These are phyloP conservation scores for Drosophila heteroneura DNA, from an alignment of 2,888 invertebrate genomes.

Conservation along the genomic window DNA sequence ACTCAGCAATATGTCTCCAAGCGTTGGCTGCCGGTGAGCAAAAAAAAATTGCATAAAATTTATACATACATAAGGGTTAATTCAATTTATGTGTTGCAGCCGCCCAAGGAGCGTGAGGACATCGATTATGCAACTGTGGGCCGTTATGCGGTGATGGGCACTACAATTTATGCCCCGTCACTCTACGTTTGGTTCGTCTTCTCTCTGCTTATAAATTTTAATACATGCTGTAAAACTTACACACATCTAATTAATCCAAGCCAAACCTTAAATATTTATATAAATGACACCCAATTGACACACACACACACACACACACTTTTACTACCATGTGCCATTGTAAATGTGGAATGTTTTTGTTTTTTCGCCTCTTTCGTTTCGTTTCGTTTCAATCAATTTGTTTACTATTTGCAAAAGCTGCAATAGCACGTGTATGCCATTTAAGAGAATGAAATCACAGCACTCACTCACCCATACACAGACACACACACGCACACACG, in stretches of 20 bases:
- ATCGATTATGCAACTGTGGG: slow-evolving; percentile 87
- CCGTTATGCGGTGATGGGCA: slow-evolving; percentile 88
- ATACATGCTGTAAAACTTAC: not conserved
- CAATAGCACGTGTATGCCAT: slow-evolving; percentile 66
- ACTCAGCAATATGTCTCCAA: slow-evolving; percentile 91
- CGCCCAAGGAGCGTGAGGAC: slow-evolving; percentile 77
- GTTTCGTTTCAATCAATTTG: slow-evolving; percentile 62
- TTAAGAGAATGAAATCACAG: slow-evolving; percentile 30
- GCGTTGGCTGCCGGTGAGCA: slow-evolving; percentile 87
- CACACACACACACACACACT: slow-evolving; percentile 22
- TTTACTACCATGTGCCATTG: slow-evolving; percentile 40
- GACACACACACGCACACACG: slow-evolving; percentile 12
- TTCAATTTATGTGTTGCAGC: slow-evolving; percentile 56
- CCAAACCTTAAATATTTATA: not conserved
- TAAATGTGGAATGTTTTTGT: slow-evolving; percentile 55
- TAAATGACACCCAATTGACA: slow-evolving; percentile 41
- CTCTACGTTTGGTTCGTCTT: slow-evolving; percentile 87
- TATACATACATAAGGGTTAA: slow-evolving; percentile 25
- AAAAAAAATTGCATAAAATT: slow-evolving; percentile 1
- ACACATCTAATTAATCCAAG: slow-evolving; percentile 6
- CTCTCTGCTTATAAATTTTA: not conserved
- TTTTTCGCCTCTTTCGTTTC: slow-evolving; percentile 41
- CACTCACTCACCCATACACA: not conserved
- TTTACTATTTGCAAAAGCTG: slow-evolving; percentile 69
- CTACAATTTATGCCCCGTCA: slow-evolving; percentile 87